These are phyloP conservation scores for Etheostoma perlongum DNA, from an alignment of 2,797 vertebrate genomes.

Conservation along the genomic window DNA sequence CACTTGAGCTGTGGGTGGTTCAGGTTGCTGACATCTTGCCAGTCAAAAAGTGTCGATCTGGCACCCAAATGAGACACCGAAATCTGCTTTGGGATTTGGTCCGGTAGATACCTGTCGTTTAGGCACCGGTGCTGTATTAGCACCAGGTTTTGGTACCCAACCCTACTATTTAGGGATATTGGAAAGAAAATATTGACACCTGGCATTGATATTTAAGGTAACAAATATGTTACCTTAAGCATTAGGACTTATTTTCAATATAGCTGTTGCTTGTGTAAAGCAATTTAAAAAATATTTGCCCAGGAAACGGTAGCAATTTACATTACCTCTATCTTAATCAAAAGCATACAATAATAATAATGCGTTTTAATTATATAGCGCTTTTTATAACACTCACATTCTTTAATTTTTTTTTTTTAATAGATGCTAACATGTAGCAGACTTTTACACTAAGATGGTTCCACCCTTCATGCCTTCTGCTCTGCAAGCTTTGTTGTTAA, in stretches of 20 bases:
- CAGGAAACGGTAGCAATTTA: background rate
- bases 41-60: no score
- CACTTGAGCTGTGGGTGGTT: no score
- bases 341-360: background rate
- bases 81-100: no score
- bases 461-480: constrained; percentile 36
- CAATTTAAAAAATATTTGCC: background rate
- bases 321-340: background rate
- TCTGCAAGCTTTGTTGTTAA: constrained; percentile 42
- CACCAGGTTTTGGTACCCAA: no score
- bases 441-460: constrained; percentile 4
- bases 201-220: constrained; percentile 37
- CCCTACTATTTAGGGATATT: constrained; percentile 20
- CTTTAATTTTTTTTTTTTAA: background rate
- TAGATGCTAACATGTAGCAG: constrained; percentile 42
- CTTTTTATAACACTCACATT: no score
- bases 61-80: no score
- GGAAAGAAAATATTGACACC: constrained; percentile 22
- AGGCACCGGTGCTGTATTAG: no score
- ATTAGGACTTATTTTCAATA: constrained; percentile 14
- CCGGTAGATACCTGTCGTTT: no score
- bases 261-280: constrained; percentile 10
- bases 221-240: constrained; percentile 14
- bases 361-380: no score
- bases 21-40: no score